Evolutionary conservation across 37 sponge, comb jelly and placozoan genomes (phyloP).

Genomic region (Ianthella basta): DNA sequence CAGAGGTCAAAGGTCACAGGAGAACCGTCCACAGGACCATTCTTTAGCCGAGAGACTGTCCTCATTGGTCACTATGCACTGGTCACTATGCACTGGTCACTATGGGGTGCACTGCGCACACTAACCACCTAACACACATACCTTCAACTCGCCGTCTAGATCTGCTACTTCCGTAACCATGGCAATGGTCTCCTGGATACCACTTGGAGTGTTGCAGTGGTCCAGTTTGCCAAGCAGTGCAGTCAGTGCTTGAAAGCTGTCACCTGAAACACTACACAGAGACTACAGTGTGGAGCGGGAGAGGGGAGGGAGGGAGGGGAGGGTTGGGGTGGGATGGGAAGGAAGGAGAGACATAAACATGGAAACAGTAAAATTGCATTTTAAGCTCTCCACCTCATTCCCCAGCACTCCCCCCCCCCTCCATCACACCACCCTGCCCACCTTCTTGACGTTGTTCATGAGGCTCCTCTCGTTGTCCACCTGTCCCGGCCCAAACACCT

Average conservation of each 20-base stretch:
- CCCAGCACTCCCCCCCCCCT: not conserved
- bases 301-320: no score
- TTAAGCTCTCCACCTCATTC: not conserved
- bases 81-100: no score
- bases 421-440: not conserved
- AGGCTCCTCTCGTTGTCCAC: slow-evolving; percentile 63
- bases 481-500: slow-evolving; percentile 43
- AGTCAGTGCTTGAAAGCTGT: slow-evolving; percentile 61
- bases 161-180: slow-evolving; percentile 64
- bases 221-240: slow-evolving; percentile 52
- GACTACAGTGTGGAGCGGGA: no score
- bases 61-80: not conserved
- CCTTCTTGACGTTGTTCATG: slow-evolving; percentile 51
- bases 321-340: no score
- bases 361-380: not conserved
- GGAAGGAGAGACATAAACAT: no score
- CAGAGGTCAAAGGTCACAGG: not conserved
- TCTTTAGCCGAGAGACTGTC: not conserved
- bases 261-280: slow-evolving; percentile 56
- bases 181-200: slow-evolving; percentile 39
- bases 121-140: not conserved
- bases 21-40: not conserved
- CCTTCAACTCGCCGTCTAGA: slow-evolving; percentile 63
- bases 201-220: slow-evolving; percentile 42
- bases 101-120: no score